Evolutionary conservation across 2,888 invertebrate species (phyloP).

Genomic region (Oscheius sp.): DNA sequence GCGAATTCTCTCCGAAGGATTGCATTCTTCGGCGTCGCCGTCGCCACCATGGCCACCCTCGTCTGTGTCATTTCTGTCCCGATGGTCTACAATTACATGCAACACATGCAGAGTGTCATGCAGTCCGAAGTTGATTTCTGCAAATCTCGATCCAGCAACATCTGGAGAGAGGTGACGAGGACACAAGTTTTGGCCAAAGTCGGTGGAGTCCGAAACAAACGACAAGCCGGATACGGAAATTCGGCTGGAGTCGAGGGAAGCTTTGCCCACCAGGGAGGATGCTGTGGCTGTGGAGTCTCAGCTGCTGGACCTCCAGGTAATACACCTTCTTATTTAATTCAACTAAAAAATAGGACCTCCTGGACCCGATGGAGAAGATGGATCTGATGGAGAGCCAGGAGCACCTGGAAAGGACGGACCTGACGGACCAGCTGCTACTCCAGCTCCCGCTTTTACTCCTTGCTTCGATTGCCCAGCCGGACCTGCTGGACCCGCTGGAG

Average conservation of each 20-base stretch:
- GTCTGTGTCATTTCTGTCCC: conserved; percentile 62
- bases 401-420: conserved; percentile 59
- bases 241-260: conserved; percentile 27
- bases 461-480: conserved; percentile 61
- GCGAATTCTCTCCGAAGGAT: conserved; percentile 57
- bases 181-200: conserved; percentile 59
- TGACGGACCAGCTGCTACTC: conserved; percentile 59
- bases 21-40: conserved; percentile 63
- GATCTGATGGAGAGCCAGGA: conserved; percentile 51
- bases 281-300: conserved; percentile 37
- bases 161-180: conserved; percentile 63
- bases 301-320: conserved; percentile 34
- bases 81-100: conserved; percentile 68
- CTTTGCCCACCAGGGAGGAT: conserved; percentile 28
- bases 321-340: too few species aligned
- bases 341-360: too few species aligned
- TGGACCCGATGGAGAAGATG: conserved; percentile 38
- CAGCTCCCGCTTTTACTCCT: conserved; percentile 54
- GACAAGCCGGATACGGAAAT: conserved; percentile 53
- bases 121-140: conserved; percentile 64
- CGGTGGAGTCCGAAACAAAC: conserved; percentile 51
- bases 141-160: conserved; percentile 60
- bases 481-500: conserved; percentile 56
- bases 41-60: conserved; percentile 59
- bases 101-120: conserved; percentile 65